Base-by-base conservation (phyloP, 2,888 invertebrate species). In the Drosophila quasianomalipes region DNA sequence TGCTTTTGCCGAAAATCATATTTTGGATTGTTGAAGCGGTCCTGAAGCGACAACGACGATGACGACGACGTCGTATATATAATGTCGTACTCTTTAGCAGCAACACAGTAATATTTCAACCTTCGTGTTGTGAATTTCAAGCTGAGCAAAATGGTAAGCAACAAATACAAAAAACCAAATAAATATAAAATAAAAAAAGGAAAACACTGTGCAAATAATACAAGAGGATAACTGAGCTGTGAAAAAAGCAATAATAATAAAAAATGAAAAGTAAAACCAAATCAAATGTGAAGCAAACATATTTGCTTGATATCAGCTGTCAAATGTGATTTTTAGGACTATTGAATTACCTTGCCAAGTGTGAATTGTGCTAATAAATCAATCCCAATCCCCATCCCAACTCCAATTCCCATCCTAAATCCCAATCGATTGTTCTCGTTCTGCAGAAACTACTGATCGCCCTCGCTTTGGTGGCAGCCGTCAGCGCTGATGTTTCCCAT, bases 31-130 rank as follows among this genome's bases (percentile, higher is more conserved):
- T 73, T 70, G 65, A 60, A 66, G 67, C 86, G 81, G 91, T 92
- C 92, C 92, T 92, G 92, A 91, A 83, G 68, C 77, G 69, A 74
- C 65, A 60, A 41, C 59, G 63, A 16, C 26, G 47, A 26, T 16
- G 26, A 74, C 55, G 60, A 61, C 66, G 68, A 76, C 84, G 77
- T 84, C 76, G 84, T 92, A 92, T 92, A 92, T 92, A 92, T 92
- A 91, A 91, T 92, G 90, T 91, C 82, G 88, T 77, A 78, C 75
- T 88, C 82, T 77, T 73, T 65, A 81, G 82, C 81, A 80, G 76
- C 81, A 79, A 62, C 86, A 91, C 93, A 92, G 92, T 92, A 87
- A 89, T 83, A 91, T 81, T 83, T 87, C 90, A 85, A 86, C 92
- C 83, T 91, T 89, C 88, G 85, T 79, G 69, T 87, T 86, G 92